Evolutionary conservation across 2,888 invertebrate species (phyloP).

Genomic region (Drosophila leonis): DNA sequence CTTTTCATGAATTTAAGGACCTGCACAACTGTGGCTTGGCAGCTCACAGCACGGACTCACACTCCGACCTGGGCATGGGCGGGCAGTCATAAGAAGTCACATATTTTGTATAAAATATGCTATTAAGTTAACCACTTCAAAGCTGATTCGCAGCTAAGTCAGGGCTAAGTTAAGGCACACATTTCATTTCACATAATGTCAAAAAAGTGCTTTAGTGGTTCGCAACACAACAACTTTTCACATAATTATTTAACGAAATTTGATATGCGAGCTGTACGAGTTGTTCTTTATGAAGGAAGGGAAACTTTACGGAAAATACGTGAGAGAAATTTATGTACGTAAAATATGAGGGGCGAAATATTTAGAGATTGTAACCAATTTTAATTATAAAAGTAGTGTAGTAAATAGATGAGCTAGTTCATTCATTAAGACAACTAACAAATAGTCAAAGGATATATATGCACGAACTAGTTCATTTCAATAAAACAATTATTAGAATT

Average conservation of each 20-base stretch:
- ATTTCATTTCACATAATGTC: not conserved
- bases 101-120: conserved; percentile 1
- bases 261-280: not conserved
- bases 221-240: not conserved
- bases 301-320: not conserved
- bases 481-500: not conserved
- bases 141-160: not conserved
- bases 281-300: not conserved
- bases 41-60: not conserved
- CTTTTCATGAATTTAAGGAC: not conserved
- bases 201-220: conserved; percentile 4
- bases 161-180: not conserved
- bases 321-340: not conserved
- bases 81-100: not conserved
- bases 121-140: conserved; percentile 12
- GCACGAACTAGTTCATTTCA: not conserved
- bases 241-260: conserved; percentile 3
- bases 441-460: not conserved
- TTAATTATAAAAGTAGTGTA: not conserved
- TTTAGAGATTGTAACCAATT: not conserved
- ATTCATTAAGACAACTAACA: not conserved
- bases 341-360: not conserved
- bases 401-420: not conserved
- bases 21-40: not conserved
- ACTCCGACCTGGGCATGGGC: not conserved